A percentile compares a stretch with the other conserved stretches of the same genome.
Conservation (phyloP, 1,140 invertebrate genomes). For the Bemisia tabaci region DNA sequence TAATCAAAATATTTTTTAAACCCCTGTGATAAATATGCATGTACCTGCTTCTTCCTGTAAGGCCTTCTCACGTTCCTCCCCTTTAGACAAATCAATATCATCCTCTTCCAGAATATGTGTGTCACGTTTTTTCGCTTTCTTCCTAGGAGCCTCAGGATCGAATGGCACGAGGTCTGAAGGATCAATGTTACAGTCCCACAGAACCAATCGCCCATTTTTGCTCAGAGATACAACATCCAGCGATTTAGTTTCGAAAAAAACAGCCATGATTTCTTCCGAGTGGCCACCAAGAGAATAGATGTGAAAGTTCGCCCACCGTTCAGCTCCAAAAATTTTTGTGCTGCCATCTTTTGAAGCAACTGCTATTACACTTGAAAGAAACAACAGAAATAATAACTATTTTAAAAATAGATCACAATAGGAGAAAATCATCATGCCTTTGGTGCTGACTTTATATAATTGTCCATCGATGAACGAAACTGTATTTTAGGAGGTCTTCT, state of each 20-base stretch:
- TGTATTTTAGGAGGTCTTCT: too few relatives aligned
- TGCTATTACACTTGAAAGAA: constrained; percentile 46
- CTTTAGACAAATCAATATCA: constrained; percentile 37
- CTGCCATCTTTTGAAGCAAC: constrained; percentile 77
- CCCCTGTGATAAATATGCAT: constrained; percentile 2
- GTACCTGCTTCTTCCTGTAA: constrained; percentile 29
- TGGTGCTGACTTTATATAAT: too few relatives aligned
- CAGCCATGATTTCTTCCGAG: constrained; percentile 61
- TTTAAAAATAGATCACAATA: too few relatives aligned
- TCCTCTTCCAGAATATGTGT: constrained; percentile 38
- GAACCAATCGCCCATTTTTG: constrained; percentile 51
- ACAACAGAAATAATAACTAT: constrained; percentile 4
- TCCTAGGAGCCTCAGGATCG: constrained; percentile 34
- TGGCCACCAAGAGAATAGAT: constrained; percentile 63
- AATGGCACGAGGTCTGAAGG: constrained; percentile 43
- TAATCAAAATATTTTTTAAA: neutral
- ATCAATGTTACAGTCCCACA: constrained; percentile 77
- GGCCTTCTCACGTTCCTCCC: constrained; percentile 35
- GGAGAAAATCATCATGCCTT: too few relatives aligned
- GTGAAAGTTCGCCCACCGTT: constrained; percentile 57
- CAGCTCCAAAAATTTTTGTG: constrained; percentile 62
- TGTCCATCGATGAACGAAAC: too few relatives aligned
- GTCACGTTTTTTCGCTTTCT: constrained; percentile 32
- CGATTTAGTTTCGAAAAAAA: constrained; percentile 76
- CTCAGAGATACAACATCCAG: constrained; percentile 67